phyloP scores from a whole-genome alignment of 2,113 vertebrate species.

The Vulpes vulpes region DNA sequence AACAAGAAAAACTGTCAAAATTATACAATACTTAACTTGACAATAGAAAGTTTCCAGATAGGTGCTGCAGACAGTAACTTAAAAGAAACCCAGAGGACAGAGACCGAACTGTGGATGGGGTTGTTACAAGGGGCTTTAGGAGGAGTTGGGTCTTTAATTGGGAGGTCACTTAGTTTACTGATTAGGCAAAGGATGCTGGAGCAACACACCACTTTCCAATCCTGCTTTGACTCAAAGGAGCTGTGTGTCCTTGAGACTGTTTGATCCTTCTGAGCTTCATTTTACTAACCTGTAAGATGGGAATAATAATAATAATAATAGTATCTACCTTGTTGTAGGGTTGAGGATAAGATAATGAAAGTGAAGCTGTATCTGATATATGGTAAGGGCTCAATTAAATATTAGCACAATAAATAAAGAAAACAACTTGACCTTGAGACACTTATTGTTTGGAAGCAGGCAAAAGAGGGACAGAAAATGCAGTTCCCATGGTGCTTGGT shows the following conservation, averaged over 20 bases:
- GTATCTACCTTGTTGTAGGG: background rate
- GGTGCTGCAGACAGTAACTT: background rate
- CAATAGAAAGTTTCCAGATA: background rate
- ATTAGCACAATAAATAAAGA: background rate
- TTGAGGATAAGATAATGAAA: background rate
- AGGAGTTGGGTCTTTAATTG: background rate
- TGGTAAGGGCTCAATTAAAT: background rate
- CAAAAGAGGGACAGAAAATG: background rate
- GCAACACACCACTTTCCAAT: background rate
- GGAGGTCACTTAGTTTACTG: background rate
- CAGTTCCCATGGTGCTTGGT: background rate
- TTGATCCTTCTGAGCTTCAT: background rate
- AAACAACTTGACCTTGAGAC: constrained; percentile 15
- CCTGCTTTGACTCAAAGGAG: background rate
- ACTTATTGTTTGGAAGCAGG: background rate
- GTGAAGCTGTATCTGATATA: background rate
- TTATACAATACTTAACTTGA: background rate
- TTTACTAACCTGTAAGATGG: constrained; percentile 32
- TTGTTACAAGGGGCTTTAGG: background rate
- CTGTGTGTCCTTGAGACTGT: background rate
- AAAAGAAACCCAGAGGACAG: background rate
- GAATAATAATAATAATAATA: background rate
- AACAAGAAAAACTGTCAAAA: background rate
- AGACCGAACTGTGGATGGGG: background rate
- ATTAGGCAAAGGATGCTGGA: background rate